These are phyloP conservation scores for Agraylea sexmaculata DNA, from an alignment of 1,140 invertebrate species.

Conservation along the genomic window DNA sequence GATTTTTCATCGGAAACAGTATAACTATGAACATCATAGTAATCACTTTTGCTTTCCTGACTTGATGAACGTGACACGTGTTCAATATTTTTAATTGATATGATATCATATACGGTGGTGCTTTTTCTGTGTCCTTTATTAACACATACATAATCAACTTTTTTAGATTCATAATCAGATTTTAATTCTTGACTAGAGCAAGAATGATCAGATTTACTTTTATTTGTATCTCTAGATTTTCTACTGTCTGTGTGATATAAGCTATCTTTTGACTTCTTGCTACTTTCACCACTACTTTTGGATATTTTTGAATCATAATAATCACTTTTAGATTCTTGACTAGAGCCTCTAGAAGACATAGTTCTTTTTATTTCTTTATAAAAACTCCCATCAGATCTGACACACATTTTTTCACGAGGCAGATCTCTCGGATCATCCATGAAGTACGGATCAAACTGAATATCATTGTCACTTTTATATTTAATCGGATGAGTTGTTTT, in stretches of 20 bases:
- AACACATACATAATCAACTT: slow-evolving; percentile 30
- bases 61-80: slow-evolving; percentile 47
- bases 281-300: slow-evolving; percentile 47
- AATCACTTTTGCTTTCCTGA: slow-evolving; percentile 52
- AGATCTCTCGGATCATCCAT: slow-evolving; percentile 54
- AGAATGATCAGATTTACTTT: slow-evolving; percentile 43
- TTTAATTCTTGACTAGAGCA: slow-evolving; percentile 56
- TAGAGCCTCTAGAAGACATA: slow-evolving; percentile 48
- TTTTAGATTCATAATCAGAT: slow-evolving; percentile 40
- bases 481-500: slow-evolving; percentile 35
- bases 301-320: slow-evolving; percentile 51
- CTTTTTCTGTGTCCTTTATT: slow-evolving; percentile 9
- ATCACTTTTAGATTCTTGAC: slow-evolving; percentile 53
- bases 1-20: slow-evolving; percentile 28
- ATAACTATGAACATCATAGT: slow-evolving; percentile 44
- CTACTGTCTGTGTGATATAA: slow-evolving; percentile 51
- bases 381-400: slow-evolving; percentile 54
- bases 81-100: slow-evolving; percentile 23
- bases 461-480: slow-evolving; percentile 47
- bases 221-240: slow-evolving; percentile 46
- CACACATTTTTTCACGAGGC: slow-evolving; percentile 51
- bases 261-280: slow-evolving; percentile 48
- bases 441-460: slow-evolving; percentile 50
- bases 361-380: slow-evolving; percentile 51
- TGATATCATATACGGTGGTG: slow-evolving; percentile 14